phyloP scores from a whole-genome alignment of 2,113 vertebrate genomes.

The Caretta caretta region DNA sequence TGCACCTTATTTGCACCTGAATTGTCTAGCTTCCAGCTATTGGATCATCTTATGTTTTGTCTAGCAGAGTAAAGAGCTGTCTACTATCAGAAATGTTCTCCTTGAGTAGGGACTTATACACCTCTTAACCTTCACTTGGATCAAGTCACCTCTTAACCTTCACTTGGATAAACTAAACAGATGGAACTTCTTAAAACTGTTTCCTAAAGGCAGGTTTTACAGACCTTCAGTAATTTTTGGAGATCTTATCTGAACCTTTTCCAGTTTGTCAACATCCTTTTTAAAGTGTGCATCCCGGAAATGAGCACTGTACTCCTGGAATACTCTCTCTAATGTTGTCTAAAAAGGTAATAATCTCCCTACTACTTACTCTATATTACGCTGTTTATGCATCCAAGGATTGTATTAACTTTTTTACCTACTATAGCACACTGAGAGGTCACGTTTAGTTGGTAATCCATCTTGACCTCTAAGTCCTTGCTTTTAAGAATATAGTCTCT shows the following conservation, averaged over 20 bases:
- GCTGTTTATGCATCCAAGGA: background rate
- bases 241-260: background rate
- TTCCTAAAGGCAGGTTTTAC: background rate
- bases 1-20: fast-evolving
- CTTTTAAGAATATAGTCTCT: background rate
- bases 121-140: background rate
- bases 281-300: background rate
- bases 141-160: background rate
- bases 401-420: background rate
- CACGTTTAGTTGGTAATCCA: too few relatives aligned
- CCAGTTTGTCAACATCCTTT: background rate
- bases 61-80: background rate
- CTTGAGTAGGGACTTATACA: background rate
- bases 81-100: background rate
- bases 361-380: background rate
- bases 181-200: background rate
- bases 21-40: background rate
- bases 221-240: fast-evolving
- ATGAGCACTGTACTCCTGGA: background rate
- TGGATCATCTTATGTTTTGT: background rate
- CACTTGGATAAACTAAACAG: background rate
- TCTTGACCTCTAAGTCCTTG: background rate
- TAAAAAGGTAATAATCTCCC: background rate
- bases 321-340: background rate
- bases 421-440: background rate